Evolutionary conservation across 1,140 invertebrate species (phyloP), one percentile per base, ranked within the genome.

Genomic region (Lysiphlebus fabarum): DNA sequence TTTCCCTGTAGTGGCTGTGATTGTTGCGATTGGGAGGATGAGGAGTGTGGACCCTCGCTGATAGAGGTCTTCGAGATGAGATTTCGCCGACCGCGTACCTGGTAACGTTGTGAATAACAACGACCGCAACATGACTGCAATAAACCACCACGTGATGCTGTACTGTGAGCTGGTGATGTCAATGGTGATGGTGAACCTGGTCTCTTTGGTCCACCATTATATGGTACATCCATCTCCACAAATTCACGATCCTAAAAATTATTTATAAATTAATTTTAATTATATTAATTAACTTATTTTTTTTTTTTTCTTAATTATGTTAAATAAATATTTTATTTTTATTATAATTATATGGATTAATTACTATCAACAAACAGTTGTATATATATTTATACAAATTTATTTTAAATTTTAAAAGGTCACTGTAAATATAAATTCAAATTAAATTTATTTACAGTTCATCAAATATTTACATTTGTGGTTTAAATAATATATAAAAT

Each of bases 151-250:
- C 85, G 82, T 59, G 86, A 89, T 65, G 86, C 85, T 54, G 88
- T 86, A 63, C 90, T 90, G 83, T 94, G 90, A 63, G 91, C 90
- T 37, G 92, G 92, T 66, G 91, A 92, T 38, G 91, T 90, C 67
- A 93, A 82, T 3, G 90, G 90, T 36, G 90, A 91, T 38, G 90
- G 90, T 17, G 90, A 91, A 34, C 86, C 91, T 4, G 92, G 92
- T 70, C 93, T 84, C 79, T 94, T 96, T 68, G 92, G 84, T 78
- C 93, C 85, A 5, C 92, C 93, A 76, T 96, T 97, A 81, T 86
- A 96, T 9, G 93, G 91, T 72, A 93, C 90, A 70, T 97, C 95
- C 84, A 96, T 86, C 80, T 97, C 95, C 59, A 96, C 91, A 81
- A 97, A 97, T 80, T 97, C 93, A 57, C 95, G 90, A 80, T 98